Evolutionary conservation across 2,797 vertebrate genomes (phyloP), one percentile per base, ranked within the genome.

Genomic region (Bryconaethiops microstoma): DNA sequence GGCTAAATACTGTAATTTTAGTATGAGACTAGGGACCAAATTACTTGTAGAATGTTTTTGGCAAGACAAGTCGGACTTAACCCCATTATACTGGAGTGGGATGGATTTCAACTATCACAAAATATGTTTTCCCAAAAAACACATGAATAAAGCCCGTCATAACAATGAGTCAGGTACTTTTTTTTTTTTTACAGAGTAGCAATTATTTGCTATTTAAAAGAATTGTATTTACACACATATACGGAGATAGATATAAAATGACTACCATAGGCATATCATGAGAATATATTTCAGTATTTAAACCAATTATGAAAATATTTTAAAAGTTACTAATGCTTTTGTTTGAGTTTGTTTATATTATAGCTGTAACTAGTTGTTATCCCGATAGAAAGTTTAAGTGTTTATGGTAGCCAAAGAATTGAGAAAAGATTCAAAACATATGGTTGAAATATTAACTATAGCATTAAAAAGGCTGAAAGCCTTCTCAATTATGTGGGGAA

Each of bases 401-500:
- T 93, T 88, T 89, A 88, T 89, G 84, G 79, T 89, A 92, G 92
- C 93, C 94, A 94, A 92, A 94, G 92, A 94, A 89, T 70, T 74
- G 70, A 85, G 68, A 76, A 72, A 74, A 75, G 76, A 84, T 84
- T 79, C 16, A 78, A 67, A 35, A 59, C 10, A 3, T 16, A 52
- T 42, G 19, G 23, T 65, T 62, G 52, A 54, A 76, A 69, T 82
- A 59, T 77, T 65, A 35, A 63, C 60, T 72, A 76, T 75, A 70
- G 57, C 54, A 64, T 59, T 76, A 78, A 72, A 78, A 19, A 25
- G 48, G 50, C 76, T 68, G 74, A 75, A 63, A 40, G 45, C 68
- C 68, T 72, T 21, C 48, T 71, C 21, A 71, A 16, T 71, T 70
- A 35, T 52, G 25, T 29, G 13, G 48, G 50, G 23, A 54, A 35